Evolutionary conservation across 1,140 invertebrate genomes (phyloP).

Genomic region (Apis laboriosa): DNA sequence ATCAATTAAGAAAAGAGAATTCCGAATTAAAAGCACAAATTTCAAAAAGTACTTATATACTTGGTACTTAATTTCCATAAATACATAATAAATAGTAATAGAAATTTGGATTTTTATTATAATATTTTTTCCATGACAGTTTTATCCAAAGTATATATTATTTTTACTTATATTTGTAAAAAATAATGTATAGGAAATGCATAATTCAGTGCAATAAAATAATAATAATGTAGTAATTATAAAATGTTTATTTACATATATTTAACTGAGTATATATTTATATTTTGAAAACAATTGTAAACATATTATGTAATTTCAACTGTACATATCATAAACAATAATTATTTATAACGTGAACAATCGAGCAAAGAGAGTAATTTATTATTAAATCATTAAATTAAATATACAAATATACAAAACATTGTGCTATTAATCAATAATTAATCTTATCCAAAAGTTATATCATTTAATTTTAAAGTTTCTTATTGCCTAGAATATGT

Average conservation of each 20-base stretch:
- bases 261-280: conserved; percentile 68
- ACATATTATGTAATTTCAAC: conserved; percentile 67
- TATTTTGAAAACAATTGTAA: conserved; percentile 68
- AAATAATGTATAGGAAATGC: not conserved
- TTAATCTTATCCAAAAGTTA: conserved; percentile 54
- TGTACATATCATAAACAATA: conserved; percentile 71
- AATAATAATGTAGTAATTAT: conserved; percentile 64
- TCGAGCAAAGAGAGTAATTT: conserved; percentile 51
- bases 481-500: conserved; percentile 50
- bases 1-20: conserved; percentile 83
- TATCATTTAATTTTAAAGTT: conserved; percentile 51
- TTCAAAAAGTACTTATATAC: conserved; percentile 53
- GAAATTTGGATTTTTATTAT: not conserved
- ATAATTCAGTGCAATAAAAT: conserved; percentile 39
- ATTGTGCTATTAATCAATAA: conserved; percentile 58
- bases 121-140: not conserved
- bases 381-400: conserved; percentile 66
- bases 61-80: conserved; percentile 30
- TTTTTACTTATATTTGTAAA: conserved; percentile 4
- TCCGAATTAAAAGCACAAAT: conserved; percentile 79
- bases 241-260: conserved; percentile 75
- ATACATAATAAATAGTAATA: conserved; percentile 14
- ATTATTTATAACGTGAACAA: conserved; percentile 62
- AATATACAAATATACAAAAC: conserved; percentile 70
- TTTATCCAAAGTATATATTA: not conserved